These are phyloP conservation scores for Sphenopsis melanotis DNA, from an alignment of 2,797 vertebrate species.

Conservation along the genomic window DNA sequence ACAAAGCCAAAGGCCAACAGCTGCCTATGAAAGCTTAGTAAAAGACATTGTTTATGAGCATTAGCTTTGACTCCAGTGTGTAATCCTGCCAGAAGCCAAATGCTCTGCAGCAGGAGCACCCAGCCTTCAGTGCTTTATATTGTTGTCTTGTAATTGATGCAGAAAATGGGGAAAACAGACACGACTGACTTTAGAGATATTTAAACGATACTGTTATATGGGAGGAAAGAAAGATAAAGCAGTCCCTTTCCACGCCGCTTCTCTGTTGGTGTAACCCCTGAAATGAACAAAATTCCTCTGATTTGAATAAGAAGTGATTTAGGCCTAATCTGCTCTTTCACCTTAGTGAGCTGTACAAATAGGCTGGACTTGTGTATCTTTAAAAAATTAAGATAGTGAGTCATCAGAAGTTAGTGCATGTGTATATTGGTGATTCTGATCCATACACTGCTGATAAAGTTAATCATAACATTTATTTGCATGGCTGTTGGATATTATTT, in stretches of 20 bases:
- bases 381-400: not conserved
- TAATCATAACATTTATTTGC: not conserved
- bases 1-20: slow-evolving; percentile 43
- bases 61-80: not conserved
- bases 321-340: not conserved
- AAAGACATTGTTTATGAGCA: not conserved
- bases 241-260: not conserved
- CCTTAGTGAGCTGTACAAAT: not conserved
- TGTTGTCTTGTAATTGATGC: not conserved
- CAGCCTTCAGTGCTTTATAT: not conserved
- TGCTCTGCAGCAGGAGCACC: not conserved
- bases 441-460: not conserved
- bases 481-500: not conserved
- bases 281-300: not conserved
- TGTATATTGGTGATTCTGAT: not conserved
- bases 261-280: not conserved
- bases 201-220: not conserved
- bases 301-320: not conserved
- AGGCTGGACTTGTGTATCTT: not conserved
- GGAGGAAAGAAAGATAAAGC: not conserved
- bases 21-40: slow-evolving; percentile 20
- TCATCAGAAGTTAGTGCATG: not conserved
- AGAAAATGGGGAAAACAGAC: slow-evolving; percentile 1
- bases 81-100: slow-evolving; percentile 30
- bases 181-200: not conserved